A percentile compares a stretch with the other conserved stretches of the same genome.
These are phyloP conservation scores for Pollenia griseotomentosa DNA, from an alignment of 2,888 invertebrate genomes.

Conservation along the genomic window DNA sequence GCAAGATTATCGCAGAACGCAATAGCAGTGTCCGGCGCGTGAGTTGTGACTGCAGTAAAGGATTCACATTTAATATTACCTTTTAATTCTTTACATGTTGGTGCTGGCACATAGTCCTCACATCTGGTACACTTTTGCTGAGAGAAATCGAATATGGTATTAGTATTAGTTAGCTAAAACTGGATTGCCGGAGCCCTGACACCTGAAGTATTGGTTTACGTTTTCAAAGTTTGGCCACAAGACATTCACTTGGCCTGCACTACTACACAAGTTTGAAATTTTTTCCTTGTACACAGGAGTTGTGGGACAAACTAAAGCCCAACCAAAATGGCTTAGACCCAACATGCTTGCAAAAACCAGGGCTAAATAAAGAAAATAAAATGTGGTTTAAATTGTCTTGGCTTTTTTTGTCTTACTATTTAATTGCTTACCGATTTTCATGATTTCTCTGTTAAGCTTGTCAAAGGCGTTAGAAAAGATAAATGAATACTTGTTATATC, in stretches of 20 bases:
- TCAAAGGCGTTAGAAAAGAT: neutral
- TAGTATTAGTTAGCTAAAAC: conserved; percentile 50
- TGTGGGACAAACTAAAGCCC: conserved; percentile 37
- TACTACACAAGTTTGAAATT: conserved; percentile 73
- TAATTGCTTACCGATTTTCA: conserved; percentile 14
- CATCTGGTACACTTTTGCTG: conserved; percentile 78
- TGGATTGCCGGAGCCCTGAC: conserved; percentile 56
- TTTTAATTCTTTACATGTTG: conserved; percentile 72
- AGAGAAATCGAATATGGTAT: conserved; percentile 76
- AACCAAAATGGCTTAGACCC: conserved; percentile 41
- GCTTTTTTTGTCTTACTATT: neutral
- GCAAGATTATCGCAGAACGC: conserved; percentile 1
- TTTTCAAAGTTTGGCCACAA: conserved; percentile 76
- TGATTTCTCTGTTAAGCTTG: neutral
- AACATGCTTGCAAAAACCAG: conserved; percentile 74
- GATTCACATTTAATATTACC: conserved; percentile 25
- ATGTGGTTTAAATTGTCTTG: neutral
- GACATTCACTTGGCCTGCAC: conserved; percentile 40
- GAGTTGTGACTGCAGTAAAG: conserved; percentile 25
- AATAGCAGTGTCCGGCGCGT: neutral
- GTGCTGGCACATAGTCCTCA: conserved; percentile 76
- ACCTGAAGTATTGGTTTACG: conserved; percentile 74
- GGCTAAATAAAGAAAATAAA: conserved; percentile 69
- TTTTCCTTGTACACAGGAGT: conserved; percentile 23
- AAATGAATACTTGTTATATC: neutral